Evolutionary conservation across 2,797 vertebrate species (phyloP).

Genomic region (Buphagus erythrorhynchus): DNA sequence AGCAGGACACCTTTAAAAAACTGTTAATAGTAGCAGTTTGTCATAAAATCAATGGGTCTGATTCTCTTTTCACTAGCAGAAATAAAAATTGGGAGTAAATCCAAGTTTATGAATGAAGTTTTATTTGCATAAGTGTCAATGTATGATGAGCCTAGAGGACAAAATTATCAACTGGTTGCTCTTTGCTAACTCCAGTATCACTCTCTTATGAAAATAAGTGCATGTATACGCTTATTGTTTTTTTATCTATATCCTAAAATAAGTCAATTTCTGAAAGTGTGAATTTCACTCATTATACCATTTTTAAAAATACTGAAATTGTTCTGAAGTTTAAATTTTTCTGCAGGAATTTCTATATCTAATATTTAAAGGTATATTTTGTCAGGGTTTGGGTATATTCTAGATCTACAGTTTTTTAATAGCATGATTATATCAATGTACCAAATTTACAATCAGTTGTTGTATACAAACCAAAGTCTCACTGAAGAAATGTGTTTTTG

Average conservation of each 20-base stretch:
- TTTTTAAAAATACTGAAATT: background rate
- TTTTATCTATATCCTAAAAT: background rate
- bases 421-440: background rate
- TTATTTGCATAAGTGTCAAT: background rate
- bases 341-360: background rate
- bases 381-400: background rate
- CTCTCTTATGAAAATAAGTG: background rate
- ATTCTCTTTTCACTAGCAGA: background rate
- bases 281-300: background rate
- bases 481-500: background rate
- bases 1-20: background rate
- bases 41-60: constrained; percentile 11
- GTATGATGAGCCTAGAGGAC: background rate
- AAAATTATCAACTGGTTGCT: background rate
- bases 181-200: background rate
- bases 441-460: background rate
- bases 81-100: background rate
- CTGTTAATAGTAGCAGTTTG: background rate
- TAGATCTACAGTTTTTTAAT: background rate
- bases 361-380: background rate
- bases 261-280: background rate
- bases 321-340: background rate
- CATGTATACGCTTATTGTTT: background rate
- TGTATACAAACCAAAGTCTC: background rate
- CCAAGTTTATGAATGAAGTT: constrained; percentile 17